Percentiles rank a stretch among this genome's conserved stretches.
Conservation (phyloP, 2,888 invertebrate genomes). For the Helicoverpa assulta region DNA sequence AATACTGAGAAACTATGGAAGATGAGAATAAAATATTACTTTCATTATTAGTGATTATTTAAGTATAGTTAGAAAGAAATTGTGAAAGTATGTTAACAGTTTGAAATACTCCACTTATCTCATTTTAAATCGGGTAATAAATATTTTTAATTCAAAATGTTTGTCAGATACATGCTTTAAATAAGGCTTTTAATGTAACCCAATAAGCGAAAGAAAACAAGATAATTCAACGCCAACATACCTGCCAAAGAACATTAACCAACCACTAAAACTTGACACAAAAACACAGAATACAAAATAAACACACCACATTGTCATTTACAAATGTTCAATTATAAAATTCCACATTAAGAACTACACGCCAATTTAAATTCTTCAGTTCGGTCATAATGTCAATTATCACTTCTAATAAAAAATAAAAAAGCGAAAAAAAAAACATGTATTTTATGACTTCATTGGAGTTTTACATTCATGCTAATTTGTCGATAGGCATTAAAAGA, state of each 20-base stretch:
- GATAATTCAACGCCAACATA: slow-evolving; percentile 15
- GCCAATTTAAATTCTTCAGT: slow-evolving; percentile 81
- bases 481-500: slow-evolving; percentile 87
- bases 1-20: slow-evolving; percentile 1
- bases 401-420: slow-evolving; percentile 87
- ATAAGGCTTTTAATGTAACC: slow-evolving; percentile 23
- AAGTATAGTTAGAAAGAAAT: not conserved
- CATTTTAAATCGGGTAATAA: slow-evolving; percentile 1
- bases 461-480: slow-evolving; percentile 90
- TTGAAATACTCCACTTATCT: not conserved
- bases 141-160: slow-evolving; percentile 44
- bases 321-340: slow-evolving; percentile 49
- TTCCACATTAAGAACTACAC: slow-evolving; percentile 65
- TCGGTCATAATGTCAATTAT: slow-evolving; percentile 89
- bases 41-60: no score
- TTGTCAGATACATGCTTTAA: slow-evolving; percentile 2
- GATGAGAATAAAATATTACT: not conserved
- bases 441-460: slow-evolving; percentile 86
- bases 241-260: slow-evolving; percentile 32
- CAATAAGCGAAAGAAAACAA: slow-evolving; percentile 32
- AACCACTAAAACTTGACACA: slow-evolving; percentile 15
- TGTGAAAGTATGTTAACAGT: not conserved
- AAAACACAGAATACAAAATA: slow-evolving; percentile 19
- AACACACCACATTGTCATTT: slow-evolving; percentile 28
- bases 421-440: slow-evolving; percentile 82